Evolutionary conservation across 2,113 vertebrate species (phyloP).

Genomic region (Channa maculata): DNA sequence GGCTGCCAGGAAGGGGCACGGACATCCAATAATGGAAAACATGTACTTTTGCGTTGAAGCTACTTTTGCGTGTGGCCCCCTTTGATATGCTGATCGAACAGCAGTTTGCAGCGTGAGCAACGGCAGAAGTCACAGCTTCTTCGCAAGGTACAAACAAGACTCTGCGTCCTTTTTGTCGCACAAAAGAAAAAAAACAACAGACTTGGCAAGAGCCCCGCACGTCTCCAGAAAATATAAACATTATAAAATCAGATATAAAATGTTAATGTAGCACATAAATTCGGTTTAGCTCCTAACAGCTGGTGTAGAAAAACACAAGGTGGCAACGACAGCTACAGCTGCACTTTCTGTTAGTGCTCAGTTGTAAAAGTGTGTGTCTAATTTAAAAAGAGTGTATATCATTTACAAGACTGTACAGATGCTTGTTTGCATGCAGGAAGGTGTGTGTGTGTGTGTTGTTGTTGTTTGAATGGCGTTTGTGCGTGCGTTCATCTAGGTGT

Average conservation of each 20-base stretch:
- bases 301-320: slow-evolving; percentile 51
- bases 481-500: slow-evolving; percentile 17
- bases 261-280: slow-evolving; percentile 59
- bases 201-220: not conserved
- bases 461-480: not conserved
- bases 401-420: slow-evolving; percentile 27
- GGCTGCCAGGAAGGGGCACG: slow-evolving; percentile 1
- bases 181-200: slow-evolving; percentile 1
- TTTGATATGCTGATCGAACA: slow-evolving; percentile 25
- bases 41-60: no score
- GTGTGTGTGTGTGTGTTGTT: slow-evolving; percentile 25
- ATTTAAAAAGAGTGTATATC: slow-evolving; percentile 30
- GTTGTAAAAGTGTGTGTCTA: slow-evolving; percentile 15
- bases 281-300: slow-evolving; percentile 28
- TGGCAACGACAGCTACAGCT: slow-evolving; percentile 29
- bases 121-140: not conserved
- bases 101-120: not conserved
- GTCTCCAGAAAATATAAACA: slow-evolving; percentile 22
- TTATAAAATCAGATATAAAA: slow-evolving; percentile 47
- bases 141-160: not conserved
- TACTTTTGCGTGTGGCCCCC: not conserved
- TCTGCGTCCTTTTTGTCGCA: not conserved
- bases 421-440: slow-evolving; percentile 8
- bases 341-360: slow-evolving; percentile 33
- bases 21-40: not conserved